Evolutionary conservation across 2,888 invertebrate species (phyloP).

Genomic region (Geotrupes spiniger): DNA sequence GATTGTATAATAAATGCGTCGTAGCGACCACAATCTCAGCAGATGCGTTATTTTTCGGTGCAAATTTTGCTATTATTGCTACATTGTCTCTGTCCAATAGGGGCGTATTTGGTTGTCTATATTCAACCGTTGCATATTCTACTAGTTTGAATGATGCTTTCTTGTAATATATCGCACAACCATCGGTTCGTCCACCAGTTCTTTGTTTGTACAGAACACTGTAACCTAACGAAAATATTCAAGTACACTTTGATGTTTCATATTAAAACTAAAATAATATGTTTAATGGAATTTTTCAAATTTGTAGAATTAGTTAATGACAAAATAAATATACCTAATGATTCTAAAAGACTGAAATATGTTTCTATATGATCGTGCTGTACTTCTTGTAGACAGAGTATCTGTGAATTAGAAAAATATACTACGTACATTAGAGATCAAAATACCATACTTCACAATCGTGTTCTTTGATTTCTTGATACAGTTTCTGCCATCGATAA

Average conservation of each 20-base stretch:
- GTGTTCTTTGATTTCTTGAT: slow-evolving; percentile 57
- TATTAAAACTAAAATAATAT: too few relatives aligned
- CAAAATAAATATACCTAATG: slow-evolving; percentile 50
- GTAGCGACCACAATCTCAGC: slow-evolving; percentile 77
- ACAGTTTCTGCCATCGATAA: slow-evolving; percentile 57
- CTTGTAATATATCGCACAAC: slow-evolving; percentile 87
- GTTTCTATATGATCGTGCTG: slow-evolving; percentile 58
- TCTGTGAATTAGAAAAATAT: slow-evolving; percentile 54
- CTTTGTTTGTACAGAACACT: slow-evolving; percentile 77
- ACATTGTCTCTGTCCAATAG: slow-evolving; percentile 85
- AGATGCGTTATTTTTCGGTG: slow-evolving; percentile 52
- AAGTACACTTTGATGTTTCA: too few relatives aligned
- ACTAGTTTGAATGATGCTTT: slow-evolving; percentile 63
- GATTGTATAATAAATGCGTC: slow-evolving; percentile 94
- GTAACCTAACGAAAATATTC: slow-evolving; percentile 58
- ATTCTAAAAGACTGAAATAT: slow-evolving; percentile 55
- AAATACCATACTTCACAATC: slow-evolving; percentile 58
- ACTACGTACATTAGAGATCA: slow-evolving; percentile 10
- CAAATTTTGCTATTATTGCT: slow-evolving; percentile 75
- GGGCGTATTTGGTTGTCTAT: slow-evolving; percentile 58
- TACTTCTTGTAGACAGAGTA: slow-evolving; percentile 89
- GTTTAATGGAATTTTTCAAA: too few relatives aligned
- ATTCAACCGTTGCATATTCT: slow-evolving; percentile 69
- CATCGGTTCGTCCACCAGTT: slow-evolving; percentile 78
- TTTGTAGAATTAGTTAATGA: too few relatives aligned